Conservation (phyloP, 1,140 invertebrate species). For the roundworm (Caenorhabditis elegans) region DNA sequence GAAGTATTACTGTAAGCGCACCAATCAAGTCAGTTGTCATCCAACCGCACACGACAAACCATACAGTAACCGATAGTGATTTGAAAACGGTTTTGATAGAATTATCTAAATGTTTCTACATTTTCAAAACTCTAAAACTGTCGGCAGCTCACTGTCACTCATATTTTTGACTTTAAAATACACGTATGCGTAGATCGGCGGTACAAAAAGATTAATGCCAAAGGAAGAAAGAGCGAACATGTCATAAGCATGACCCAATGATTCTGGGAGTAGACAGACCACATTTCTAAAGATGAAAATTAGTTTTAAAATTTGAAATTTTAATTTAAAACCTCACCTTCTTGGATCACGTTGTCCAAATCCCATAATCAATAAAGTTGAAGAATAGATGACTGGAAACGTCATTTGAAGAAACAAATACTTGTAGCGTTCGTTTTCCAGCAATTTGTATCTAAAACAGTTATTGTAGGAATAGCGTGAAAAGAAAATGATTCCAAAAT, state of each 20-base stretch:
- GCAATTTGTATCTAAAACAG: not conserved
- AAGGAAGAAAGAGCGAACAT: not conserved
- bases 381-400: not conserved
- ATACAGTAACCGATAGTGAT: not conserved
- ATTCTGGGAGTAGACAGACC: not conserved
- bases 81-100: not conserved
- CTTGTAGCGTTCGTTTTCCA: not conserved
- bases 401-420: not conserved
- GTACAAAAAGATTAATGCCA: not conserved
- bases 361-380: not conserved
- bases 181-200: not conserved
- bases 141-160: not conserved
- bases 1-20: not conserved
- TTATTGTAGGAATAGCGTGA: no score
- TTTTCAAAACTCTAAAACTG: no score
- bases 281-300: not conserved
- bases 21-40: not conserved
- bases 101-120: not conserved
- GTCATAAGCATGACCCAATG: not conserved
- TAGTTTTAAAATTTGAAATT: no score
- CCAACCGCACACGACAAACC: not conserved
- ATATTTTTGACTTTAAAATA: not conserved
- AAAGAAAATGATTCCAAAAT: no score
- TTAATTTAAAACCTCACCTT: not conserved
- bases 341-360: not conserved